Evolutionary conservation across 2,888 invertebrate species (phyloP).

Genomic region (Mellilla xanthometata): DNA sequence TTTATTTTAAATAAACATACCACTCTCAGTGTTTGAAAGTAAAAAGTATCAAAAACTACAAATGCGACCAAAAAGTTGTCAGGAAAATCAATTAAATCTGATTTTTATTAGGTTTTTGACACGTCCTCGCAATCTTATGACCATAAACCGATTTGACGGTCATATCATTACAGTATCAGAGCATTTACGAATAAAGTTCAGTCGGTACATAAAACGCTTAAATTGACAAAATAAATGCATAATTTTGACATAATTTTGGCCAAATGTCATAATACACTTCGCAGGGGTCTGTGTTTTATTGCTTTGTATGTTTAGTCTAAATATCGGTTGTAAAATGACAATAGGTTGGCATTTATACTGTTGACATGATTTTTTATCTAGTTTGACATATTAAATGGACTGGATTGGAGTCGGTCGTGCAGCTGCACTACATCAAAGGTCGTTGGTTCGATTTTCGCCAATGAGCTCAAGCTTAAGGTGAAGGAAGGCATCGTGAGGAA

Average conservation of each 20-base stretch:
- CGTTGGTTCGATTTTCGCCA: too few species aligned
- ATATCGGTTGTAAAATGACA: conserved; percentile 1
- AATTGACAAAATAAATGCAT: conserved; percentile 39
- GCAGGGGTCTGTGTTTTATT: conserved; percentile 32
- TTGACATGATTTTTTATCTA: background rate
- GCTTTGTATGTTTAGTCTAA: background rate
- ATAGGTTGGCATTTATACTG: conserved; percentile 8
- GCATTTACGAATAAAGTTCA: conserved; percentile 24
- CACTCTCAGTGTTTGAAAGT: too few species aligned
- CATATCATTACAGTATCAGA: conserved; percentile 9
- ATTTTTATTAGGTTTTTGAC: conserved; percentile 8
- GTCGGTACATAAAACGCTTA: conserved; percentile 35
- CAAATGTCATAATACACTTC: conserved; percentile 42
- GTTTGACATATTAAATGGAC: too few species aligned
- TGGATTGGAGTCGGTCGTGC: too few species aligned
- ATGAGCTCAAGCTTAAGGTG: too few species aligned
- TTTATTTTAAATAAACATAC: too few species aligned
- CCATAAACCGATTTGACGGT: conserved; percentile 4
- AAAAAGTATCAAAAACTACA: conserved; percentile 2
- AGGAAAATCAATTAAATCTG: conserved; percentile 24
- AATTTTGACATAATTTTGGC: conserved; percentile 41
- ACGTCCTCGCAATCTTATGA: background rate
- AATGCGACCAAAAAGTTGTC: conserved; percentile 27
- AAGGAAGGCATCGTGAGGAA: too few species aligned
- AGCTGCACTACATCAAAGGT: too few species aligned